Conservation (phyloP, 92 coral and sea anemone species). For the Palythoa caribaeorum region DNA sequence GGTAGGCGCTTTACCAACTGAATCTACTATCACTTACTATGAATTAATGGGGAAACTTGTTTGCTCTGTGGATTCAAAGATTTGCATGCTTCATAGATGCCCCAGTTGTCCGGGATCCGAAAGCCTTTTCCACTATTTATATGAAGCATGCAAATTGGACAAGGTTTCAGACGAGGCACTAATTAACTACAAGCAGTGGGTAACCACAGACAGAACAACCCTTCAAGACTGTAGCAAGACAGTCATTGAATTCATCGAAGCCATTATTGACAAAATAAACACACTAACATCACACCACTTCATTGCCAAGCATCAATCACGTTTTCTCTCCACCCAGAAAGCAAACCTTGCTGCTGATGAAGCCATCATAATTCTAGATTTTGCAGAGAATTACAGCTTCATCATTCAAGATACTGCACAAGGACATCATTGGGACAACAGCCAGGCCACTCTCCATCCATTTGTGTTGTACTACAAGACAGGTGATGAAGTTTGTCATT, state of each 20-base stretch:
- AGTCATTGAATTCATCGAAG: background rate
- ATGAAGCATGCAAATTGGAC: too few relatives aligned
- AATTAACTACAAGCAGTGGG: slow-evolving; percentile 20
- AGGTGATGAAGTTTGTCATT: too few relatives aligned
- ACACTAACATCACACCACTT: slow-evolving; percentile 17
- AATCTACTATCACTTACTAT: background rate
- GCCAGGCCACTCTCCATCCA: too few relatives aligned
- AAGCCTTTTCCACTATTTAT: too few relatives aligned
- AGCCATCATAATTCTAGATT: background rate
- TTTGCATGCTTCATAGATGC: slow-evolving; percentile 3
- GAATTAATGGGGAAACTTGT: background rate
- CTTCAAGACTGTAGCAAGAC: background rate
- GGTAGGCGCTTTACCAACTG: background rate
- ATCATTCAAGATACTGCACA: too few relatives aligned
- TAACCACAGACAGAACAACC: slow-evolving; percentile 15
- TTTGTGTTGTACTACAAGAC: too few relatives aligned
- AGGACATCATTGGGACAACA: too few relatives aligned
- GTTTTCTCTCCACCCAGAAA: background rate
- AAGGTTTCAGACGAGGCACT: background rate
- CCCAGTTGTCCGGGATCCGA: too few relatives aligned
- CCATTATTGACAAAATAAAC: slow-evolving; percentile 2
- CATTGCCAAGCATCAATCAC: background rate
- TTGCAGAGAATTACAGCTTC: too few relatives aligned
- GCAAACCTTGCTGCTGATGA: background rate
- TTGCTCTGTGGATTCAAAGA: background rate